Conservation (phyloP, 1,140 invertebrate species). For the Carposina sasakii region DNA sequence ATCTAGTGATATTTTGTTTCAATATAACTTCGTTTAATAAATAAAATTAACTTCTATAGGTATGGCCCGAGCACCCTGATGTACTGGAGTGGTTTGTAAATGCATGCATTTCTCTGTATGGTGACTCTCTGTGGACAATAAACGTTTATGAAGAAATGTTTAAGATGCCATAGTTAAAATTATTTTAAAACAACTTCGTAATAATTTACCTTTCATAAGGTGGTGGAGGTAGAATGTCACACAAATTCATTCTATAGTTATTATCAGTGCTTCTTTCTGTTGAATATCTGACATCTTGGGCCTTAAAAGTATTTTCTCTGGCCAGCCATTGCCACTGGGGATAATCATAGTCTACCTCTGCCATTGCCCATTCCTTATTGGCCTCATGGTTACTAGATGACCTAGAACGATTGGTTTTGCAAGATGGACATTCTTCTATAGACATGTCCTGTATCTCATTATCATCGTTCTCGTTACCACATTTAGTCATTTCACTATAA, state of each 20-base stretch:
- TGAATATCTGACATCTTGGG: slow-evolving; percentile 45
- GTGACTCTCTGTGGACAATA: slow-evolving; percentile 53
- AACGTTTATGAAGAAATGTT: slow-evolving; percentile 5
- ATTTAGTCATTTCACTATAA: slow-evolving; percentile 68
- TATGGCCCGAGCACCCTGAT: slow-evolving; percentile 62
- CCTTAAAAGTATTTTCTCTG: slow-evolving; percentile 58
- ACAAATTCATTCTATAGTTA: slow-evolving; percentile 63
- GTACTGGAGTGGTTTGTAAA: slow-evolving; percentile 56
- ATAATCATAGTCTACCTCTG: slow-evolving; percentile 64
- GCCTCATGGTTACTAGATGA: slow-evolving; percentile 62
- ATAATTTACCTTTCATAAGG: slow-evolving; percentile 60
- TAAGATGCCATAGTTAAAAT: not conserved
- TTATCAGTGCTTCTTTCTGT: slow-evolving; percentile 49
- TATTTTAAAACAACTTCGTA: not conserved
- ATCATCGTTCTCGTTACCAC: slow-evolving; percentile 53
- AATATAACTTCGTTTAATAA: slow-evolving; percentile 22
- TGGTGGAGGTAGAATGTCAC: slow-evolving; percentile 61
- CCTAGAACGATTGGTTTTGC: slow-evolving; percentile 59
- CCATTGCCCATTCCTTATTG: slow-evolving; percentile 59
- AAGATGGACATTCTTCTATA: slow-evolving; percentile 62
- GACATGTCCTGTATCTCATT: slow-evolving; percentile 59
- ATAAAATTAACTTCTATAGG: slow-evolving; percentile 56
- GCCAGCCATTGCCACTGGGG: slow-evolving; percentile 67
- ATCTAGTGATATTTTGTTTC: slow-evolving; percentile 52
- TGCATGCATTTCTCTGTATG: slow-evolving; percentile 53